A percentile compares a stretch with the other conserved stretches of the same genome.
Evolutionary conservation across 1,140 invertebrate species (phyloP).

Genomic region (Drosophila teissieri): DNA sequence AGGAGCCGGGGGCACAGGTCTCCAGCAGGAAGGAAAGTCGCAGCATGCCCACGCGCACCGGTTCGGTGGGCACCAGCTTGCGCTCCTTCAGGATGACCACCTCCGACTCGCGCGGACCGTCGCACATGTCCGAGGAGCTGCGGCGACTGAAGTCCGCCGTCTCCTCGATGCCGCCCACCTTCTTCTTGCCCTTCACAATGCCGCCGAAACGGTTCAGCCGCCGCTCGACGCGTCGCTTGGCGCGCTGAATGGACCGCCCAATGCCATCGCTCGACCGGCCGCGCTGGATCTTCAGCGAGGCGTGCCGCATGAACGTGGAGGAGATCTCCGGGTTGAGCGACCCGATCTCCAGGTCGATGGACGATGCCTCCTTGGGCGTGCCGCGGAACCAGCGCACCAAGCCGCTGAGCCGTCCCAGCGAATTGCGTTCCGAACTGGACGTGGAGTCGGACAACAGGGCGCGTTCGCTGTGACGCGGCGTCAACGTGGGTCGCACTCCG

Average conservation of each 20-base stretch:
- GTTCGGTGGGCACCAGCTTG: constrained; percentile 90
- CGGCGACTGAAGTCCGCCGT: constrained; percentile 91
- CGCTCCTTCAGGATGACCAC: constrained; percentile 94
- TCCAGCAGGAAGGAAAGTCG: constrained; percentile 96
- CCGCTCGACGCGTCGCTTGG: constrained; percentile 93
- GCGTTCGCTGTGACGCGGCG: constrained; percentile 91
- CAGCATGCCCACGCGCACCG: constrained; percentile 92
- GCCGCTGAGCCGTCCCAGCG: constrained; percentile 85
- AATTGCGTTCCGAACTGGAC: constrained; percentile 84
- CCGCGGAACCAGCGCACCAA: constrained; percentile 91
- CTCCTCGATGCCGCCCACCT: constrained; percentile 94
- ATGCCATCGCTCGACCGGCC: constrained; percentile 85
- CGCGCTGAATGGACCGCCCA: constrained; percentile 90
- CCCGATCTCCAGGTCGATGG: constrained; percentile 85
- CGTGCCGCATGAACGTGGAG: constrained; percentile 84
- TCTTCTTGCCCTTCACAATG: constrained; percentile 91
- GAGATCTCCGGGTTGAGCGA: constrained; percentile 85
- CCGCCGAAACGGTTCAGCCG: constrained; percentile 89
- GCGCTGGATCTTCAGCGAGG: constrained; percentile 84
- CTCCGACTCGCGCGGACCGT: constrained; percentile 91
- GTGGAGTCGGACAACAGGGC: constrained; percentile 86
- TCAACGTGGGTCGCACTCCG: constrained; percentile 88
- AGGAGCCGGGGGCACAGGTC: constrained; percentile 96
- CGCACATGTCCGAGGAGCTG: constrained; percentile 92
- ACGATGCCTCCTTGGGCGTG: constrained; percentile 84